A percentile compares a stretch with the other conserved stretches of the same genome.
Evolutionary conservation across 2,797 vertebrate genomes (phyloP).

Genomic region (Protonibea diacanthus): DNA sequence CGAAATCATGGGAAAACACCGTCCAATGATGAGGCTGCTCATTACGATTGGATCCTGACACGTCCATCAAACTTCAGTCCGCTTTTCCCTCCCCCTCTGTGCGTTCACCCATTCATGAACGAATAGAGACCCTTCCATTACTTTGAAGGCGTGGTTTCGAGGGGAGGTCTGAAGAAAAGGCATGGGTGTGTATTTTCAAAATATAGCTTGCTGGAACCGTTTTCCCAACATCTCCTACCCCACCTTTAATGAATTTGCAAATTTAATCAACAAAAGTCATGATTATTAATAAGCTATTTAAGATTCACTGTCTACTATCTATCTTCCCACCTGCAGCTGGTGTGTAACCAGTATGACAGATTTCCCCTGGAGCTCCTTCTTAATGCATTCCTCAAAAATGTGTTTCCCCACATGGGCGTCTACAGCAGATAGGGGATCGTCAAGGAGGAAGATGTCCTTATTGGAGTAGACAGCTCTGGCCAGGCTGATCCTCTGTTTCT

Average conservation of each 20-base stretch:
- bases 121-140: too few species aligned
- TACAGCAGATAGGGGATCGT: constrained; percentile 87
- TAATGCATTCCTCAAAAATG: constrained; percentile 88
- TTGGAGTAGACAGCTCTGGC: constrained; percentile 86
- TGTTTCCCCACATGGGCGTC: constrained; percentile 87
- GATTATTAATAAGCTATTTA: background rate
- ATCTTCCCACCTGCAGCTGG: constrained; percentile 84
- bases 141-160: too few species aligned
- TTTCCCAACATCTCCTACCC: too few species aligned
- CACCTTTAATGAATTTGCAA: background rate
- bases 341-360: constrained; percentile 86
- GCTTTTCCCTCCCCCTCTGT: too few species aligned
- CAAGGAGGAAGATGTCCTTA: constrained; percentile 85
- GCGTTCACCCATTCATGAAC: too few species aligned
- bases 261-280: background rate
- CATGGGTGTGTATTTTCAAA: too few species aligned
- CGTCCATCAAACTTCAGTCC: too few species aligned
- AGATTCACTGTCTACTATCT: background rate
- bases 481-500: constrained; percentile 89
- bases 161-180: too few species aligned
- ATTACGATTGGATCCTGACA: too few species aligned
- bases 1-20: too few species aligned
- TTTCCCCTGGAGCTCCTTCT: constrained; percentile 83
- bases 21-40: too few species aligned
- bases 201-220: too few species aligned